phyloP scores from a whole-genome alignment of 2,113 vertebrate species.

The Perca fluviatilis region DNA sequence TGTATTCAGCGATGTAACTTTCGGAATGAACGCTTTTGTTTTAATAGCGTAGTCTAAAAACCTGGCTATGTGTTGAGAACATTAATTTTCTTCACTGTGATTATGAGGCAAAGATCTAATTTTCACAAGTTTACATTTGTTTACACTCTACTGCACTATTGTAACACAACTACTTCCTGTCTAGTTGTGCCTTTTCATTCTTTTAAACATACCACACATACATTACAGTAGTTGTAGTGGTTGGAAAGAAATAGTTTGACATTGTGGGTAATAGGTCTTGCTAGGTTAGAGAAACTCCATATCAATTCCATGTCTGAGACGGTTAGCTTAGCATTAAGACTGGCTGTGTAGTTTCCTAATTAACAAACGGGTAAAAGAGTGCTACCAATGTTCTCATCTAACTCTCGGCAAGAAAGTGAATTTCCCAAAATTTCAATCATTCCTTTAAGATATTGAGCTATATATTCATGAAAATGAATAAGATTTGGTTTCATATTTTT shows the following conservation, averaged over 20 bases:
- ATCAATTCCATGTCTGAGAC: no score
- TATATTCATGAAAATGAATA: neutral
- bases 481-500: neutral
- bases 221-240: neutral
- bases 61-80: no score
- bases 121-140: no score
- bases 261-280: neutral
- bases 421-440: neutral
- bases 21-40: no score
- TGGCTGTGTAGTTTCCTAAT: neutral
- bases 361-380: neutral
- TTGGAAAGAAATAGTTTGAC: neutral
- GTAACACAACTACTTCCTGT: conserved; percentile 1
- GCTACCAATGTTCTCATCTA: neutral
- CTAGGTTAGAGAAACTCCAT: neutral
- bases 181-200: neutral
- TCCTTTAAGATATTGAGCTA: neutral
- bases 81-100: no score
- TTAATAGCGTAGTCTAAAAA: no score
- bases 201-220: no score
- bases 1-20: no score
- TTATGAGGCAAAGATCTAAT: no score
- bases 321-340: neutral
- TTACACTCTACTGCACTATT: neutral
- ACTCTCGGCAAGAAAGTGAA: neutral